phyloP scores from a whole-genome alignment of 2,113 vertebrate species.

The Kobus ellipsiprymnus region DNA sequence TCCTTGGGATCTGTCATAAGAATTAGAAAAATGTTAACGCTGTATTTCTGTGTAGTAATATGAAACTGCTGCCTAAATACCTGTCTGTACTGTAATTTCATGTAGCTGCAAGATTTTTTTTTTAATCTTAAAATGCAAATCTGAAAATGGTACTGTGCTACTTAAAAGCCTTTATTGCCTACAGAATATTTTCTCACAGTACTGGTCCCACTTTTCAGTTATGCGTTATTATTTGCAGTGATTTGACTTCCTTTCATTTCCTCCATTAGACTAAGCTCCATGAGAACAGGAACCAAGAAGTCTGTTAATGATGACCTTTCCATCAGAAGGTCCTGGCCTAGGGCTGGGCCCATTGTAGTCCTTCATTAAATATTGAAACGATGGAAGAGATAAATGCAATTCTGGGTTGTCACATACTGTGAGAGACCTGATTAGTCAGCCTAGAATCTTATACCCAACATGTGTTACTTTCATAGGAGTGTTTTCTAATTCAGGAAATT shows the following conservation, averaged over 20 bases:
- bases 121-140: not conserved
- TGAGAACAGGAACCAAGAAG: not conserved
- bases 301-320: not conserved
- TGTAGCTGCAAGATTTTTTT: not conserved
- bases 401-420: not conserved
- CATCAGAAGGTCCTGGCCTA: not conserved
- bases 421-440: not conserved
- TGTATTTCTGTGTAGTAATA: not conserved
- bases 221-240: not conserved
- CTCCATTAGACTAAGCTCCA: not conserved
- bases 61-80: not conserved
- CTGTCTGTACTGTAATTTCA: not conserved
- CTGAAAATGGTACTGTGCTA: not conserved
- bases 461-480: not conserved
- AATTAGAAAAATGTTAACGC: not conserved
- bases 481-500: not conserved
- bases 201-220: not conserved
- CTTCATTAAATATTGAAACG: not conserved
- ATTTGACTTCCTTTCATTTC: not conserved
- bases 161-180: not conserved
- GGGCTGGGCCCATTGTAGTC: not conserved
- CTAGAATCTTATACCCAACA: not conserved
- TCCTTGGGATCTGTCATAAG: not conserved
- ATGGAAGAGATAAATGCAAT: not conserved
- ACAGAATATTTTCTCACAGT: not conserved